phyloP scores from a whole-genome alignment of 2,888 invertebrate species.

The Coecobrya sp. region DNA sequence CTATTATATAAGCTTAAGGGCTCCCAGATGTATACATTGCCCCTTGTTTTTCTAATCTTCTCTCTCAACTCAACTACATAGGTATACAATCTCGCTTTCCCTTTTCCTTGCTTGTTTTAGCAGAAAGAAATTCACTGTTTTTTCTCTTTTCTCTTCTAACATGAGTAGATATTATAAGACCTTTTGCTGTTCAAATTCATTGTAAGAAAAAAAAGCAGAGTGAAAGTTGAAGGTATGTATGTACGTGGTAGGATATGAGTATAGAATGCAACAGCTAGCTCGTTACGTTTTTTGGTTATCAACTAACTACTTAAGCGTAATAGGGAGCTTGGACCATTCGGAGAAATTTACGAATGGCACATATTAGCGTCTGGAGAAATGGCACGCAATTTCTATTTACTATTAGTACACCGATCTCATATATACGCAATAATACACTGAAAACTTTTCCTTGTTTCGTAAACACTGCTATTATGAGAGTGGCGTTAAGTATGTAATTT shows the following conservation, averaged over 20 bases:
- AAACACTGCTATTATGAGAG: too few species aligned
- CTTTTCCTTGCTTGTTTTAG: background rate
- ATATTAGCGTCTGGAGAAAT: constrained; percentile 62
- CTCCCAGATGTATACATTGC: constrained; percentile 79
- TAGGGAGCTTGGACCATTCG: constrained; percentile 17
- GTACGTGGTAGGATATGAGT: background rate
- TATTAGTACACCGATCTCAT: too few species aligned
- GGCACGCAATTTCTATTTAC: constrained; percentile 53
- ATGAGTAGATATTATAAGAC: too few species aligned
- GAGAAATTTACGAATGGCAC: constrained; percentile 66
- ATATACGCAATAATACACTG: too few species aligned
- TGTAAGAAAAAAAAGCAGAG: constrained; percentile 2
- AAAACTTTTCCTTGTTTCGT: background rate
- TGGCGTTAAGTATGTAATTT: too few species aligned
- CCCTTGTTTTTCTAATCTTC: constrained; percentile 77
- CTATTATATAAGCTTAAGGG: constrained; percentile 80
- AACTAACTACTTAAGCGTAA: constrained; percentile 69
- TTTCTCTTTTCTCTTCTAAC: constrained; percentile 40
- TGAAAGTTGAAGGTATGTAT: background rate
- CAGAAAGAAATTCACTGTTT: background rate
- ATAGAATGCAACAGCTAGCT: constrained; percentile 76
- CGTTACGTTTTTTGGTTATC: constrained; percentile 68
- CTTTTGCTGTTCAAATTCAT: constrained; percentile 71
- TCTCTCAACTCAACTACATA: background rate
- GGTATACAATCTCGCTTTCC: background rate